Conservation (phyloP, 2,797 vertebrate genomes). For the Enteromius mattozi region DNA sequence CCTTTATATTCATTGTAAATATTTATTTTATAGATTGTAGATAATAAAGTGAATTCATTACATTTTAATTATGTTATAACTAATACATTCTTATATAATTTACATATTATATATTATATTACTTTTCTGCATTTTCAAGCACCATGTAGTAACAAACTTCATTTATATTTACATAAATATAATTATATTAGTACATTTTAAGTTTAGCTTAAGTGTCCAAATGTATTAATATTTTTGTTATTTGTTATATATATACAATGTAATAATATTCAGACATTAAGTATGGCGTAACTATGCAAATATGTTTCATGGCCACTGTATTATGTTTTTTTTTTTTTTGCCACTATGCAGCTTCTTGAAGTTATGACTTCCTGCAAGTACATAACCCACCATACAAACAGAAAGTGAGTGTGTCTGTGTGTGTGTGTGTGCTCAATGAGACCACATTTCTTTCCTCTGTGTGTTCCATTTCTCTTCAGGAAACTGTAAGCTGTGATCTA, state of each 20-base stretch:
- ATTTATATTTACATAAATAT: background rate
- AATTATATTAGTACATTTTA: background rate
- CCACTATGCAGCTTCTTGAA: conserved; percentile 23
- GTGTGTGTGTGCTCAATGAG: conserved; percentile 50
- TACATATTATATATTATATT: background rate
- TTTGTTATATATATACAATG: background rate
- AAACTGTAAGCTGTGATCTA: conserved; percentile 69
- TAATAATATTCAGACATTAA: too few species aligned
- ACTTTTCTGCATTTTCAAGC: background rate
- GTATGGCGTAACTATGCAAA: background rate
- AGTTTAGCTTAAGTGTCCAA: background rate
- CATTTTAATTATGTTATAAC: background rate
- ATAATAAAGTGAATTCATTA: background rate
- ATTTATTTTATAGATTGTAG: background rate
- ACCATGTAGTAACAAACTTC: background rate
- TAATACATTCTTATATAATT: background rate
- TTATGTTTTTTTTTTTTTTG: background rate
- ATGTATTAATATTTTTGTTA: background rate
- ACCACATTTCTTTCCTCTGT: conserved; percentile 71
- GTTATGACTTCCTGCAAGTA: conserved; percentile 18
- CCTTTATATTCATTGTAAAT: background rate
- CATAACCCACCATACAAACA: conserved; percentile 41
- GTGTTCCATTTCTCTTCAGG: conserved; percentile 81
- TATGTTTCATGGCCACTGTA: background rate
- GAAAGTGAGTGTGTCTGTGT: conserved; percentile 8